Conservation (phyloP, 2,888 invertebrate genomes). For the Heliothis peltigera region DNA sequence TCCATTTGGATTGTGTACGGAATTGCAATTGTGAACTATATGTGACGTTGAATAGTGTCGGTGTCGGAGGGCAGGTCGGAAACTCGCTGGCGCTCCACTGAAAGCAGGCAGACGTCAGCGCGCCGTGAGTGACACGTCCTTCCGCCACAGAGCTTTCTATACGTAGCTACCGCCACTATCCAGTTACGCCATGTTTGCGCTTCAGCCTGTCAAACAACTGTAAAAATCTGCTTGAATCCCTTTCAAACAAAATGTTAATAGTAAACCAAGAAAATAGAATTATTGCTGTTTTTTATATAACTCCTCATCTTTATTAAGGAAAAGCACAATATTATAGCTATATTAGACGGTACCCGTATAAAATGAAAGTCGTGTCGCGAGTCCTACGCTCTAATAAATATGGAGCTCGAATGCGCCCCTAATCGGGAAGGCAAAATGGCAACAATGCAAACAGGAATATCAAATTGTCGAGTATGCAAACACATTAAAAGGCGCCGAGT, state of each 20-base stretch:
- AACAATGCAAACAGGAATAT: slow-evolving; percentile 88
- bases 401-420: slow-evolving; percentile 87
- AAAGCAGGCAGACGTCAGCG: slow-evolving; percentile 83
- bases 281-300: slow-evolving; percentile 59
- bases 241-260: slow-evolving; percentile 38
- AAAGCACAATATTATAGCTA: slow-evolving; percentile 74
- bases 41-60: slow-evolving; percentile 72
- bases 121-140: slow-evolving; percentile 86
- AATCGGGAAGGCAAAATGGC: slow-evolving; percentile 88
- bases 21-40: slow-evolving; percentile 65
- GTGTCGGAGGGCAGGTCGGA: slow-evolving; percentile 85
- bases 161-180: slow-evolving; percentile 70
- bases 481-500: slow-evolving; percentile 86
- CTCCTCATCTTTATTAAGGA: slow-evolving; percentile 71
- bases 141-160: slow-evolving; percentile 80
- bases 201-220: slow-evolving; percentile 59
- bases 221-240: slow-evolving; percentile 52
- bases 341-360: slow-evolving; percentile 79
- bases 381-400: slow-evolving; percentile 87
- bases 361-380: slow-evolving; percentile 87
- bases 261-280: slow-evolving; percentile 11
- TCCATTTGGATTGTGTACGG: slow-evolving; percentile 39
- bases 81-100: slow-evolving; percentile 78
- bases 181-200: slow-evolving; percentile 71
- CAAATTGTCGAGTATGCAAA: slow-evolving; percentile 87